Evolutionary conservation across 2,888 invertebrate genomes (phyloP), one percentile per base, ranked within the genome.

Genomic region (Polymixis flavicincta): DNA sequence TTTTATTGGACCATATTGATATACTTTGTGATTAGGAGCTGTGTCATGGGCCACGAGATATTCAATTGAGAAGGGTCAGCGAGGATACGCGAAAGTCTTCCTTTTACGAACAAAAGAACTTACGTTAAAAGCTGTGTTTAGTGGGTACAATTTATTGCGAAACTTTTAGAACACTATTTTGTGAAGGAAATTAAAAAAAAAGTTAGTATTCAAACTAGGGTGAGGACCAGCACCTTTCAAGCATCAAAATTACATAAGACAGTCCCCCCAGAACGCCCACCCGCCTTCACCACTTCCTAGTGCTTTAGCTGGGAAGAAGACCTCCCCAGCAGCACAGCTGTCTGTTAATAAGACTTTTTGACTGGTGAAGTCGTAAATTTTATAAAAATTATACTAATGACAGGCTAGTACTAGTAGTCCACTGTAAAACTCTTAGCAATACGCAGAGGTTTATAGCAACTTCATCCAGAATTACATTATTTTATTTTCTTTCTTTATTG

Each of bases 1-100:
- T 93, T 95, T 95, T 94, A 95, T 95, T 95, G 94, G 92, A 90
- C 91, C 93, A 92, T 94, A 94, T 94, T 94, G 94, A 94, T 95
- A 94, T 91, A 92, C 92, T 92, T 93, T 93, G 89, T 93, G 93
- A 94, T 94, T 94, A 93, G 91, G 90, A 85, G 88, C 89, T 84
- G 89, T 92, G 92, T 92, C 90, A 90, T 84, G 90, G 90, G 89
- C 89, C 87, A 88, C 87, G 83, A 85, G 77, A 86, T 84, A 92
- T 91, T 90, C 90, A 90, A 92, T 92, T 92, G 89, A 78, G 83
- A 86, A 90, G 92, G 92, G 93, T 92, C 93, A 91, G 71, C 76
- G 71, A 74, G 65, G 74, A 78, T 81, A 84, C 64, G 82, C 82
- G 68, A 80, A 80, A 70, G 50, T 57, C n/a, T 1, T 66, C 11